phyloP scores from a whole-genome alignment of 1,140 invertebrate species.

The Neodiprion virginianus region DNA sequence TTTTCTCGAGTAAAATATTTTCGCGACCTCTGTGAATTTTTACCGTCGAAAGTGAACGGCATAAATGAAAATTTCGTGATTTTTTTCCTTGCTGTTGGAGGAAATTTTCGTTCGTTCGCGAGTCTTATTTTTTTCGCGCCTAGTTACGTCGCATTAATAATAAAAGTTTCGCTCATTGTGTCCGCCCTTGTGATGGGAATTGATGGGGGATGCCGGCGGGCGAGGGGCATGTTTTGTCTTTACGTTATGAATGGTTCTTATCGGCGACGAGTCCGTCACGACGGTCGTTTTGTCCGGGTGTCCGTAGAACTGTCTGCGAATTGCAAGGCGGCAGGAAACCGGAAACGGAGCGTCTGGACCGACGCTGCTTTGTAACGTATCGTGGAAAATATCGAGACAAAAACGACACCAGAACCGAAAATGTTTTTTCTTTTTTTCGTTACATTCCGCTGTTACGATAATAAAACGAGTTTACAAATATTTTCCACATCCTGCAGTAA shows the following conservation, averaged over 20 bases:
- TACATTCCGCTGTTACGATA: too few species aligned
- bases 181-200: background rate
- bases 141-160: too few species aligned
- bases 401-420: background rate
- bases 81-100: too few species aligned
- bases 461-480: too few species aligned
- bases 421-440: too few species aligned
- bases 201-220: slow-evolving; percentile 18
- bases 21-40: too few species aligned
- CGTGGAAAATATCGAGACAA: slow-evolving; percentile 4
- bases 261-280: slow-evolving; percentile 58
- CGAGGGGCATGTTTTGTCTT: slow-evolving; percentile 55
- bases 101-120: too few species aligned
- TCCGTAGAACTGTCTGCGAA: slow-evolving; percentile 51
- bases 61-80: too few species aligned
- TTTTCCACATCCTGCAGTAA: too few species aligned
- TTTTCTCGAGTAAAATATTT: too few species aligned
- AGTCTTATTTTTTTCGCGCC: too few species aligned
- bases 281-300: slow-evolving; percentile 45
- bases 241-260: slow-evolving; percentile 58
- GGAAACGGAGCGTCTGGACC: slow-evolving; percentile 53
- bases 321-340: slow-evolving; percentile 59
- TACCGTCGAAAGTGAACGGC: too few species aligned
- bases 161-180: background rate
- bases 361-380: background rate